Evolutionary conservation across 2,888 invertebrate species (phyloP).

Genomic region (Dyspetes luteomarginatus): DNA sequence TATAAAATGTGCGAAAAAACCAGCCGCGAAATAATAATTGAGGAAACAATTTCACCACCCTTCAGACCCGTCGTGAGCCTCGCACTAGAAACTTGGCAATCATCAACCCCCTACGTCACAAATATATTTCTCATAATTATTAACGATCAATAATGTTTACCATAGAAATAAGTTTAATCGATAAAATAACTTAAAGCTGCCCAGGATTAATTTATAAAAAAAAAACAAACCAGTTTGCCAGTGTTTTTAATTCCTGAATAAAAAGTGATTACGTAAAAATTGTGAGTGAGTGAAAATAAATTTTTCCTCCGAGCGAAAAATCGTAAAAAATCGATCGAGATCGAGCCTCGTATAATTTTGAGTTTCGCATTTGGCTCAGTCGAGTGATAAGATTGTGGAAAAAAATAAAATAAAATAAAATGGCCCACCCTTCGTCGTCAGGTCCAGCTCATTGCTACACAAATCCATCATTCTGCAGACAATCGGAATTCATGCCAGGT

Average conservation of each 20-base stretch:
- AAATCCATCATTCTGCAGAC: constrained; percentile 92
- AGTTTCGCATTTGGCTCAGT: no score
- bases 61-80: constrained; percentile 71
- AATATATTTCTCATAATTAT: constrained; percentile 74
- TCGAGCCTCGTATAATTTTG: no score
- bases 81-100: constrained; percentile 76
- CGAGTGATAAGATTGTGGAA: no score
- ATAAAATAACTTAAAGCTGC: constrained; percentile 12
- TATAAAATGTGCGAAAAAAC: constrained; percentile 61
- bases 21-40: constrained; percentile 4
- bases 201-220: not conserved
- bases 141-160: constrained; percentile 59
- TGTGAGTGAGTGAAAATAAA: no score
- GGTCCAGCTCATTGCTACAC: constrained; percentile 87
- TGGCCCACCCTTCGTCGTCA: constrained; percentile 70
- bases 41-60: constrained; percentile 48
- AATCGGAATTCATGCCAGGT: constrained; percentile 87
- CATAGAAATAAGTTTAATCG: not conserved
- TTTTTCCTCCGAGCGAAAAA: no score
- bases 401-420: constrained; percentile 50
- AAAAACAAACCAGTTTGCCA: no score
- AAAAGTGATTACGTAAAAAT: no score
- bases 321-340: no score
- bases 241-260: no score
- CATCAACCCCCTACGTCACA: constrained; percentile 73